Base-by-base conservation (phyloP, 1,140 invertebrate species). In the Papilio machaon region DNA sequence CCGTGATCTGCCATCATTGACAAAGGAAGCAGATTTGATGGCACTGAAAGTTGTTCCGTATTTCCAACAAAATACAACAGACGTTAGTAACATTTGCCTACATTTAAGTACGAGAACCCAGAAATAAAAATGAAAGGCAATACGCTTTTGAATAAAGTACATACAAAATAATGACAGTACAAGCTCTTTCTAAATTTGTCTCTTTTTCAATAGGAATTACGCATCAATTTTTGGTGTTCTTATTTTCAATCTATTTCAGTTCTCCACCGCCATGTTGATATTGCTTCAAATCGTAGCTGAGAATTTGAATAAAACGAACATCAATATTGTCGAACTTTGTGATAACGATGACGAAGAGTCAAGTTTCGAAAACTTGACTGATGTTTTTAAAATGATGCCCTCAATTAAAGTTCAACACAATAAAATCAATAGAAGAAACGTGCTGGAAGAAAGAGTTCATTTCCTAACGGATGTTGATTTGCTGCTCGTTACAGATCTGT, bases 11-110 rank as follows among this genome's bases (percentile, higher is more conserved):
- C 83, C 82, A 15, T 38, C 76, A 9, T 23, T 74, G 5, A 78
- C 82, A 19, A 82, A 70, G 8, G 60, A 77, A 52, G 47, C 82
- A 2, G n/a, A 78, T 58, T 78, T 87, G 11, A 82, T 77, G 78
- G n/a, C 82, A n/a, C 60, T 87, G 64, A 81, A 83, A 79, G 82
- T 83, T 79, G 43, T 86, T 38, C 85, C 85, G 17, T 80, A 85
- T 47, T 79, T 84, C 19, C 70, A 82, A 10, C 70, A 46, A 23
- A 70, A 82, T 49, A 75, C 54, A 78, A 60, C 75, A 58, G 83
- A 86, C 80, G 85, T 86, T 74, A 79, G 85, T 82, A 79, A 4
- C 49, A 17, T 38, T 47, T 19, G 10, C 7, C 38, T 9, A 43
- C 9, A n/a, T 43, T 43, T 30, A 30, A 30, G 23, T 11, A 5